Conservation (phyloP, 2,113 vertebrate genomes). For the Sebastes fasciatus region DNA sequence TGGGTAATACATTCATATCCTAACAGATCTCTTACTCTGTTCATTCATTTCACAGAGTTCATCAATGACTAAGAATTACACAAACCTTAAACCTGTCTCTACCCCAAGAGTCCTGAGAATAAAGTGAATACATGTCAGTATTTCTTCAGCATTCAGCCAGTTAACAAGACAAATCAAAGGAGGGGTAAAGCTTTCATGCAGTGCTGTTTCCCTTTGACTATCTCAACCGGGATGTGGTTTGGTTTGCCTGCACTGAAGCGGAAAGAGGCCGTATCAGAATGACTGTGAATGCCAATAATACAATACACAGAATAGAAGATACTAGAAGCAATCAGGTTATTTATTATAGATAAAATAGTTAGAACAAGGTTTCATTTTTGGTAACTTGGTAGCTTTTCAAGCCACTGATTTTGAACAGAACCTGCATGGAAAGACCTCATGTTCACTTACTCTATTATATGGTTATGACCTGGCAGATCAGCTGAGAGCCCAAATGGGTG, state of each 20-base stretch:
- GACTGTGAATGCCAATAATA: conserved; percentile 17
- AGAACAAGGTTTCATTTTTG: background rate
- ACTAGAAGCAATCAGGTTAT: background rate
- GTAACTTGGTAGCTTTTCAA: background rate
- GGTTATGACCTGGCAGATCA: background rate
- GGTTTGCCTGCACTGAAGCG: conserved; percentile 17
- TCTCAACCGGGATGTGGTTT: background rate
- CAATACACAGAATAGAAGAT: background rate
- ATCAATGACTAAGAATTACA: background rate
- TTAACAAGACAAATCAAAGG: background rate
- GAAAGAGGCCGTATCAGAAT: conserved; percentile 3
- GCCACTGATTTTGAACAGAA: background rate
- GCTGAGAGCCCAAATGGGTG: background rate
- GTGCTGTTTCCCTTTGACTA: background rate
- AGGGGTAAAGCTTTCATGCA: background rate
- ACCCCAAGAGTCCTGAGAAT: background rate
- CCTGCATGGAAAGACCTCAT: background rate
- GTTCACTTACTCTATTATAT: background rate
- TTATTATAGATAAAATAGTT: background rate
- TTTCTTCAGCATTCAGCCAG: background rate
- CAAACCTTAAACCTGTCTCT: background rate
- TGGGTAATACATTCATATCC: no score
- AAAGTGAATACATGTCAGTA: background rate
- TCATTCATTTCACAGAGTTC: background rate
- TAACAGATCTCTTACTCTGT: background rate